Evolutionary conservation across 2,888 invertebrate species (phyloP), one percentile per base, ranked within the genome.

Genomic region (Cactoblastis cactorum): DNA sequence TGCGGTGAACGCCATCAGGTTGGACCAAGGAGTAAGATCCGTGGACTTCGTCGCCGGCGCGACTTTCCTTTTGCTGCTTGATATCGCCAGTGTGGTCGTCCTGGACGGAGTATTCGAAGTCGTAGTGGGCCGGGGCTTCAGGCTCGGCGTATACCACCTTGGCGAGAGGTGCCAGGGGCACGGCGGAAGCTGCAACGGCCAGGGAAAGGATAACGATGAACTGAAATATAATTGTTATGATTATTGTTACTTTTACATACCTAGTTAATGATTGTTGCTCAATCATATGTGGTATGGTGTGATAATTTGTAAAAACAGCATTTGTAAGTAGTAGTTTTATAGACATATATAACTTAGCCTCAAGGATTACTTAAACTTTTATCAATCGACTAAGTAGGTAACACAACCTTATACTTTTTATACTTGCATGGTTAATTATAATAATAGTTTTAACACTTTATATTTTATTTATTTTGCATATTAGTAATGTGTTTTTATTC

Each of bases 41-140:
- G 69, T 91, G 90, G 50, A 93, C 93, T 47, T 80, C 77, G 67
- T 90, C 91, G 24, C 91, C 91, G 57, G 90, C 90, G 63, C 87
- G 82, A 58, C 71, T 74, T 71, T 91, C 91, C 65, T 88, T 84
- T 73, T 90, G 90, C 35, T 82, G 80, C 74, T 91, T 91, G 72
- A 91, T 84, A 78, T 91, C 91, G 28, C 91, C 92, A 56, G 91
- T 91, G 65, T 91, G 91, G 9, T 83, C 83, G 72, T 91, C 91
- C 35, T 87, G 72, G 53, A 91, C 91, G 53, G 90, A 90, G 76
- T 91, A 91, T 14, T 83, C 79, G 69, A 83, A 90, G 67, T 85
- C 78, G 63, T 86, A 86, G 74, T 80, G 82, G 18, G 85, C 83
- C 56, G 85, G 74, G 45, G 82, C 74, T 81, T 85, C 69, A 56